phyloP scores from a whole-genome alignment of 2,888 invertebrate species.

The Aleiodes alternator region DNA sequence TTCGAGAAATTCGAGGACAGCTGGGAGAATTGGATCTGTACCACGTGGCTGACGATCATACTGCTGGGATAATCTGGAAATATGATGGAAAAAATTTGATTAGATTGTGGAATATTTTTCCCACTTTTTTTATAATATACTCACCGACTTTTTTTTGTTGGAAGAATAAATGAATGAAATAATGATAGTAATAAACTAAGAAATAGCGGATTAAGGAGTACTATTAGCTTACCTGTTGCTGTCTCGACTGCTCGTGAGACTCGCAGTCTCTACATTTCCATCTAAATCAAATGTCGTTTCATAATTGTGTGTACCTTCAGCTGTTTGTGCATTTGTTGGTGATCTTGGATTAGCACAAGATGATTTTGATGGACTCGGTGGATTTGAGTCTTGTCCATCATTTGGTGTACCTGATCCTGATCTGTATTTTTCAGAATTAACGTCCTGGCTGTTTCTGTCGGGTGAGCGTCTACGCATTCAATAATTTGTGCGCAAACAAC shows the following conservation, averaged over 20 bases:
- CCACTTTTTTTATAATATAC: background rate
- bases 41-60: constrained; percentile 80
- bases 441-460: constrained; percentile 71
- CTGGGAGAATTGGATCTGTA: constrained; percentile 93
- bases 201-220: background rate
- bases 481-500: constrained; percentile 68
- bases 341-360: constrained; percentile 66
- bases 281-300: constrained; percentile 93
- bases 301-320: constrained; percentile 82
- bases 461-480: constrained; percentile 71
- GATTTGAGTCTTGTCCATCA: constrained; percentile 62
- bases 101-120: background rate
- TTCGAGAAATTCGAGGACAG: constrained; percentile 95
- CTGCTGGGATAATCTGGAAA: constrained; percentile 69
- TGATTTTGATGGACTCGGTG: constrained; percentile 71
- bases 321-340: constrained; percentile 64
- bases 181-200: background rate
- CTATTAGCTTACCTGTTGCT: constrained; percentile 82
- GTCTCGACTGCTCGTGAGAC: constrained; percentile 82
- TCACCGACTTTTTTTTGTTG: background rate
- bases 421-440: constrained; percentile 71
- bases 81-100: constrained; percentile 24
- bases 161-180: background rate
- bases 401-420: constrained; percentile 66
- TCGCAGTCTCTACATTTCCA: constrained; percentile 93